These are phyloP conservation scores for Phyllopteryx taeniolatus DNA, from an alignment of 2,113 vertebrate species.

Conservation along the genomic window DNA sequence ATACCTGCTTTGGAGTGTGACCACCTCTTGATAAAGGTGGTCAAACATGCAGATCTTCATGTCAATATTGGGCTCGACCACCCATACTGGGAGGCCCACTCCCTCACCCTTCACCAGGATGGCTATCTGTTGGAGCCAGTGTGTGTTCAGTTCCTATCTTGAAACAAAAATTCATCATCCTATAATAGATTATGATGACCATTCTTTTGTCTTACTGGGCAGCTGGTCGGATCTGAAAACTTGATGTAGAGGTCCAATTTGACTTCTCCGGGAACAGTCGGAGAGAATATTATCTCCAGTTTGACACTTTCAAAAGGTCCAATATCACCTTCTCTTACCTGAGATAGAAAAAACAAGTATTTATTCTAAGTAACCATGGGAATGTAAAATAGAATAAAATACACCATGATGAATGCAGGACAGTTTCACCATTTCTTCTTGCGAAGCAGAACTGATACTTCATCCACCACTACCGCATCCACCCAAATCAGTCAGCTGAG, in stretches of 20 bases:
- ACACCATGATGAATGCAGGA: background rate
- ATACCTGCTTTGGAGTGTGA: constrained; percentile 82
- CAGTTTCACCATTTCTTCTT: background rate
- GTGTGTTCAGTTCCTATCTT: background rate
- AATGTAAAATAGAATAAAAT: background rate
- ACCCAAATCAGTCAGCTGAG: constrained; percentile 16
- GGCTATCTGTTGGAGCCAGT: constrained; percentile 49
- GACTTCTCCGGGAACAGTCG: constrained; percentile 74
- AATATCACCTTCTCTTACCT: constrained; percentile 78
- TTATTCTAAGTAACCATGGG: background rate
- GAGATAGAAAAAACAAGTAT: background rate
- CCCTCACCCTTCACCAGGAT: constrained; percentile 68
- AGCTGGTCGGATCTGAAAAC: constrained; percentile 76
- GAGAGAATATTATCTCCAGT: constrained; percentile 81
- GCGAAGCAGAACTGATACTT: constrained; percentile 4
- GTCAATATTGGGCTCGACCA: constrained; percentile 76
- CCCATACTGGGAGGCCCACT: constrained; percentile 78
- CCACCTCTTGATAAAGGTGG: constrained; percentile 80
- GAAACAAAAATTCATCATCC: background rate
- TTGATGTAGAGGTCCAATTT: constrained; percentile 73
- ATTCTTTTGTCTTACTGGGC: constrained; percentile 73
- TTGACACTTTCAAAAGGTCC: constrained; percentile 79
- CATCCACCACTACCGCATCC: background rate
- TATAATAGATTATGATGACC: background rate
- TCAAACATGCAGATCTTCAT: constrained; percentile 89